Evolutionary conservation across 1,140 invertebrate genomes (phyloP).

Genomic region (Drosophila navojoa): DNA sequence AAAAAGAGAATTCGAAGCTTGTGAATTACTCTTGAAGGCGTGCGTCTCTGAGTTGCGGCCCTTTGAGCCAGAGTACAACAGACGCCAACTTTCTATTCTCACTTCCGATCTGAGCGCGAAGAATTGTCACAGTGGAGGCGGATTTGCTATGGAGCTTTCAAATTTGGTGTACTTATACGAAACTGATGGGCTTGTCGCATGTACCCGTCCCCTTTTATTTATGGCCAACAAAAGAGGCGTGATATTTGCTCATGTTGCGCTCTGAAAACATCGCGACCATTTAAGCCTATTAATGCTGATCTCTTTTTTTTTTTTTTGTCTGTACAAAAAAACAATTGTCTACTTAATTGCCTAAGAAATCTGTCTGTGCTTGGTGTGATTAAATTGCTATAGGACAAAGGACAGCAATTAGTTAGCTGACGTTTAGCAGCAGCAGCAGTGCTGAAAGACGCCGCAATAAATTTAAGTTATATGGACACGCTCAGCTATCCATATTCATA

Average conservation of each 20-base stretch:
- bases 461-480: slow-evolving; percentile 17
- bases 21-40: slow-evolving; percentile 3
- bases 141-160: slow-evolving; percentile 26
- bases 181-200: slow-evolving; percentile 38
- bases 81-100: slow-evolving; percentile 29
- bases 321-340: slow-evolving; percentile 33
- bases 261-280: slow-evolving; percentile 32
- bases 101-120: background rate
- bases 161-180: slow-evolving; percentile 30
- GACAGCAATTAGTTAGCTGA: slow-evolving; percentile 9
- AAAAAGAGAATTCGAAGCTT: slow-evolving; percentile 43
- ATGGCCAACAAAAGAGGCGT: slow-evolving; percentile 61
- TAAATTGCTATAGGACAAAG: background rate
- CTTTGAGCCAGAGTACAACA: slow-evolving; percentile 13
- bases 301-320: background rate
- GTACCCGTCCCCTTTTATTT: slow-evolving; percentile 51
- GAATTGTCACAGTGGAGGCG: slow-evolving; percentile 35
- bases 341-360: slow-evolving; percentile 5
- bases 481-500: slow-evolving; percentile 1
- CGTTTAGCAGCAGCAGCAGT: background rate
- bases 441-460: slow-evolving; percentile 5
- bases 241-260: slow-evolving; percentile 32
- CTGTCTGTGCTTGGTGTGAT: background rate
- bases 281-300: slow-evolving; percentile 65
- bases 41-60: background rate